These are phyloP conservation scores for Orchestia grillus DNA, from an alignment of 1,140 invertebrate species.

Conservation along the genomic window DNA sequence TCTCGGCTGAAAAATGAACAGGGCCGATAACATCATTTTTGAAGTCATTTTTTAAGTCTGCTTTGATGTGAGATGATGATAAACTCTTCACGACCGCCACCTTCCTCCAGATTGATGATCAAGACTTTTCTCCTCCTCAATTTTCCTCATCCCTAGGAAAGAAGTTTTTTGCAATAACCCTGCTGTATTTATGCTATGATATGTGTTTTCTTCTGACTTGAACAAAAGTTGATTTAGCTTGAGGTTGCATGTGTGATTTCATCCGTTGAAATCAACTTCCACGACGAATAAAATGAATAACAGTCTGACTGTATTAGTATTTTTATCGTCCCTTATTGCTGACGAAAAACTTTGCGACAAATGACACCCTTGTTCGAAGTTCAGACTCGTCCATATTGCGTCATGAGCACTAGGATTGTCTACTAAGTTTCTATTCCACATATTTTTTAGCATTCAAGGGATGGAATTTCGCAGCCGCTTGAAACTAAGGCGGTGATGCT, in stretches of 20 bases:
- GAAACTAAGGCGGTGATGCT: neutral
- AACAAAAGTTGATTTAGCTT: neutral
- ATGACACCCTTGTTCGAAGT: neutral
- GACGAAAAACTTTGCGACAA: neutral
- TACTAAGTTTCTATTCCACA: neutral
- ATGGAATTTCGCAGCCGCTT: too few species aligned
- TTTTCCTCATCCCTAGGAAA: neutral
- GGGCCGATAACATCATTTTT: neutral
- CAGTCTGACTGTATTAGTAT: neutral
- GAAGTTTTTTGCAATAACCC: neutral
- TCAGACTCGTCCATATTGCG: neutral
- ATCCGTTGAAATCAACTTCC: neutral
- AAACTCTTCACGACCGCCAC: neutral
- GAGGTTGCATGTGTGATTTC: neutral
- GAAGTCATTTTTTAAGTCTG: neutral
- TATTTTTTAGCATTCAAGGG: neutral
- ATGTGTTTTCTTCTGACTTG: neutral
- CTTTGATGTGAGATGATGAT: neutral
- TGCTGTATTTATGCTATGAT: neutral
- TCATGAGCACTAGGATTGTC: neutral
- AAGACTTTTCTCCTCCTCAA: neutral
- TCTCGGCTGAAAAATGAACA: neutral
- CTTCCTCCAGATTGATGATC: neutral
- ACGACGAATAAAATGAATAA: neutral
- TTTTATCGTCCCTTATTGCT: neutral